Conservation (phyloP, 2,888 invertebrate genomes). For the Embidobia sp. region DNA sequence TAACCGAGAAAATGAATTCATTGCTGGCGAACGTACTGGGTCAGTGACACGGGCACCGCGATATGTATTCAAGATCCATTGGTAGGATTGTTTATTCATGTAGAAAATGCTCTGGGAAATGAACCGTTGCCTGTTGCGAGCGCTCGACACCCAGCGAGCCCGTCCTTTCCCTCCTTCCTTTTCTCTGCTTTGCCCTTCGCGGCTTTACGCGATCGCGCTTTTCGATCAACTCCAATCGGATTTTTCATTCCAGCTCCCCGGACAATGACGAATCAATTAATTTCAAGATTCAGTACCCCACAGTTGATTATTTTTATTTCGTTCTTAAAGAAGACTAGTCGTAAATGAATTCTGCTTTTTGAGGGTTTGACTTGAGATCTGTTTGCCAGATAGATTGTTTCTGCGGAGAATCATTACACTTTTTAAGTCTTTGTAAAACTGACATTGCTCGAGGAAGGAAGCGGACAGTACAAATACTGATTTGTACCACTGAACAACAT, state of each 20-base stretch:
- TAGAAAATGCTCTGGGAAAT: constrained; percentile 46
- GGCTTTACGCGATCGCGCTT: too few relatives aligned
- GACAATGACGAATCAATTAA: too few relatives aligned
- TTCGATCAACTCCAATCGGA: too few relatives aligned
- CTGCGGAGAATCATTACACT: too few relatives aligned
- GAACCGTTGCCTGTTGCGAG: constrained; percentile 42
- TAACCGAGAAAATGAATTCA: constrained; percentile 65
- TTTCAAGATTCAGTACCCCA: too few relatives aligned
- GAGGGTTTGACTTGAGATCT: too few relatives aligned
- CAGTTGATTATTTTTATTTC: too few relatives aligned
- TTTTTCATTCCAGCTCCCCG: too few relatives aligned
- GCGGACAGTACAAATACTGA: constrained; percentile 46
- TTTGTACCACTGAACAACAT: constrained; percentile 44
- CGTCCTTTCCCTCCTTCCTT: constrained; percentile 15
- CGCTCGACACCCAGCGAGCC: constrained; percentile 20
- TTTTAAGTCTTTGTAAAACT: not conserved
- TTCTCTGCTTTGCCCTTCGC: not conserved
- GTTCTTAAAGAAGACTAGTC: too few relatives aligned
- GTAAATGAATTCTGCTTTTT: too few relatives aligned
- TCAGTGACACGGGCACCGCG: constrained; percentile 52
- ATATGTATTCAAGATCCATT: constrained; percentile 50
- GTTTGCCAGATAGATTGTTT: too few relatives aligned
- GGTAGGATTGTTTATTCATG: constrained; percentile 55
- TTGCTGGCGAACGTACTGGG: constrained; percentile 59
- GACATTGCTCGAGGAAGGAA: constrained; percentile 8